phyloP scores from a whole-genome alignment of 1,140 invertebrate species.

The Aleiodes sp. region DNA sequence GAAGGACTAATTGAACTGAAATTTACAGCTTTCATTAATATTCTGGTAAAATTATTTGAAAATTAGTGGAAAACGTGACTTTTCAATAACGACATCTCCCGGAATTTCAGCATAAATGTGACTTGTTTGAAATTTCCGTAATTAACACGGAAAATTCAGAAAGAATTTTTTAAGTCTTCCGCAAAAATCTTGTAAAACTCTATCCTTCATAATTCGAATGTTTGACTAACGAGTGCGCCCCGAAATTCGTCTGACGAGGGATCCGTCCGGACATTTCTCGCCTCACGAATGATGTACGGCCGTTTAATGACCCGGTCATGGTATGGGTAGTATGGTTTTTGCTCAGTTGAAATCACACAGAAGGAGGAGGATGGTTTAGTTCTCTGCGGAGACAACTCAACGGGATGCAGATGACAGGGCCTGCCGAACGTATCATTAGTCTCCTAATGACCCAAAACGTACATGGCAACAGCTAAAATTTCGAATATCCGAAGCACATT shows the following conservation, averaged over 20 bases:
- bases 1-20: too few relatives aligned
- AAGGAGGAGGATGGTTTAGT: not conserved
- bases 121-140: too few relatives aligned
- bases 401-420: conserved; percentile 32
- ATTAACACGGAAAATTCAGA: too few relatives aligned
- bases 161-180: too few relatives aligned
- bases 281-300: conserved; percentile 49
- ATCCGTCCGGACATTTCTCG: conserved; percentile 34
- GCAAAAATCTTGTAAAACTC: not conserved
- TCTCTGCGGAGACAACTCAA: conserved; percentile 17
- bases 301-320: conserved; percentile 49
- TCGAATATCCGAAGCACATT: not conserved
- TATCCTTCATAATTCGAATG: not conserved
- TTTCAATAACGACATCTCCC: too few relatives aligned
- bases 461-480: too few relatives aligned
- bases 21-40: too few relatives aligned
- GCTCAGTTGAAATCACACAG: not conserved
- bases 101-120: too few relatives aligned
- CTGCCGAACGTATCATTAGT: conserved; percentile 21
- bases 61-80: too few relatives aligned
- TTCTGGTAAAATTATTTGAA: too few relatives aligned
- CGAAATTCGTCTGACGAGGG: not conserved
- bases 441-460: not conserved
- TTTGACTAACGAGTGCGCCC: not conserved
- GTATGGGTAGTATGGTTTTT: not conserved